These are phyloP conservation scores for Gasterosteus nipponicus DNA, from an alignment of 2,113 vertebrate genomes.

Conservation along the genomic window DNA sequence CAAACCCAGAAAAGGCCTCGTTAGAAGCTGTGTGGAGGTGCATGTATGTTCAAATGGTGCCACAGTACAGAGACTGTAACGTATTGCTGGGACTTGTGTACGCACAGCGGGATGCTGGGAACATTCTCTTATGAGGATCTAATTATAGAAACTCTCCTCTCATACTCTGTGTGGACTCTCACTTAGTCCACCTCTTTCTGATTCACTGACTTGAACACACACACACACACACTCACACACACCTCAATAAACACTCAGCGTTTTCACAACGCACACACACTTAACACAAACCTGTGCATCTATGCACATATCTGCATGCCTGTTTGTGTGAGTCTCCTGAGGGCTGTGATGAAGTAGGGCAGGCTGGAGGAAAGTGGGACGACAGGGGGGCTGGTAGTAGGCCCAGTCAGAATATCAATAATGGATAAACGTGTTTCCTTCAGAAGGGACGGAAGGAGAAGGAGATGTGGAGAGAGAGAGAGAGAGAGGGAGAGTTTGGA, in stretches of 20 bases:
- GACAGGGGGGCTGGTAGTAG: conserved; percentile 67
- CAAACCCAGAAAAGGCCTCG: neutral
- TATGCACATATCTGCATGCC: neutral
- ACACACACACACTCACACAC: neutral
- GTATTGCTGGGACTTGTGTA: conserved; percentile 49
- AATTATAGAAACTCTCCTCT: conserved; percentile 70
- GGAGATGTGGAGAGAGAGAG: conserved; percentile 29
- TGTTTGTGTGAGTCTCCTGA: conserved; percentile 53
- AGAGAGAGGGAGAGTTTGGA: conserved; percentile 22
- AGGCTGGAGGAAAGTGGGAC: conserved; percentile 75
- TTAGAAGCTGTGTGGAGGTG: conserved; percentile 5
- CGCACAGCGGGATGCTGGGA: conserved; percentile 63
- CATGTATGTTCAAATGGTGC: neutral
- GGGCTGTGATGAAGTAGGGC: conserved; percentile 75
- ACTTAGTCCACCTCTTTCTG: conserved; percentile 59
- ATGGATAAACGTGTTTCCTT: conserved; percentile 78
- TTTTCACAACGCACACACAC: conserved; percentile 51
- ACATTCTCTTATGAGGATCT: conserved; percentile 62
- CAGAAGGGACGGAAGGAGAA: conserved; percentile 59
- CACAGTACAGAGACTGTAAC: conserved; percentile 32
- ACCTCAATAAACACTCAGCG: conserved; percentile 49
- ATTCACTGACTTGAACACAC: conserved; percentile 52
- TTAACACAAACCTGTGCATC: conserved; percentile 38
- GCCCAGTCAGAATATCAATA: conserved; percentile 78
- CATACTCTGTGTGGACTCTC: conserved; percentile 53